Evolutionary conservation across 1,140 invertebrate species (phyloP).

Genomic region (Wasmannia auropunctata): DNA sequence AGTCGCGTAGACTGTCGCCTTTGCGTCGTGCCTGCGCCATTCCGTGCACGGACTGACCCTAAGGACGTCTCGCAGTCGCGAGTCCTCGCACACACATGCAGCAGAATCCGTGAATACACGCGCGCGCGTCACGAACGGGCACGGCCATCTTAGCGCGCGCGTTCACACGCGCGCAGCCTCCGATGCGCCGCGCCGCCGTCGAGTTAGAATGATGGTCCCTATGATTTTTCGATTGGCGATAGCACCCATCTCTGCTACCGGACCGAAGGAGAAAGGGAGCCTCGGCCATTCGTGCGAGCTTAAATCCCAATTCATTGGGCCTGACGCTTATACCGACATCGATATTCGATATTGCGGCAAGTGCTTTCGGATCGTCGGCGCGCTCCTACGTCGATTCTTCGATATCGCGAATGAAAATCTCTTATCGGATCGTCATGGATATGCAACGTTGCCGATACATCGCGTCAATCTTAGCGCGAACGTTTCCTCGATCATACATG

Average conservation of each 20-base stretch:
- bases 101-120: constrained; percentile 54
- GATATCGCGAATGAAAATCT: constrained; percentile 4
- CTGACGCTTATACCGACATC: constrained; percentile 8
- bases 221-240: constrained; percentile 47
- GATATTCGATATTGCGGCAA: constrained; percentile 14
- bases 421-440: constrained; percentile 1
- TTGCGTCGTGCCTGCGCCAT: constrained; percentile 75
- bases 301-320: constrained; percentile 68
- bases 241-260: constrained; percentile 56
- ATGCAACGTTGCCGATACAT: not conserved
- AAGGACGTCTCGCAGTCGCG: constrained; percentile 68
- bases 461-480: not conserved
- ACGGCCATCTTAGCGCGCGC: constrained; percentile 58
- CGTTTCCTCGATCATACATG: not conserved
- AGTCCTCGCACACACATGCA: constrained; percentile 26
- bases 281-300: constrained; percentile 63
- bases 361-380: not conserved
- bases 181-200: not conserved
- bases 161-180: constrained; percentile 61
- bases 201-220: not conserved
- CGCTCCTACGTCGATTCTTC: not conserved
- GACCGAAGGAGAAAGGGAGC: constrained; percentile 6
- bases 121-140: constrained; percentile 49
- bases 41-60: constrained; percentile 58
- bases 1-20: constrained; percentile 66